Evolutionary conservation across 2,888 invertebrate genomes (phyloP).

Genomic region (Leptura quadrifasciata): DNA sequence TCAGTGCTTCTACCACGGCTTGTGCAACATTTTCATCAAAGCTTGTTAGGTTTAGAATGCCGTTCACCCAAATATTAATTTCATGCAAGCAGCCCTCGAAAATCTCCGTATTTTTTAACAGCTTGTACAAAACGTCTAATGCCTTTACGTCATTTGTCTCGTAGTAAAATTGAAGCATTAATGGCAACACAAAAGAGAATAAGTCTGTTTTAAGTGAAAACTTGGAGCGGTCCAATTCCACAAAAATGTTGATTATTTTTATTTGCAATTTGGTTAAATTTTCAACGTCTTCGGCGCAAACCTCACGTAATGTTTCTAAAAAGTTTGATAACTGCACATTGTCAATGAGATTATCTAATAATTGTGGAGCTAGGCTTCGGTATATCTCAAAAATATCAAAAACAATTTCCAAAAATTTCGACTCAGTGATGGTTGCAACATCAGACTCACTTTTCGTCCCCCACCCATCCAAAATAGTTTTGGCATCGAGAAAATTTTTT

Average conservation of each 20-base stretch:
- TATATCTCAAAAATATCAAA: slow-evolving; percentile 77
- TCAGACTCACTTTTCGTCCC: slow-evolving; percentile 54
- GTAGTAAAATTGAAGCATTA: slow-evolving; percentile 73
- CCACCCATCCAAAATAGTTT: slow-evolving; percentile 68
- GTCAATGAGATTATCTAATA: slow-evolving; percentile 70
- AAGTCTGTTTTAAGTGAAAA: slow-evolving; percentile 66
- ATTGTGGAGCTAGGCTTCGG: slow-evolving; percentile 75
- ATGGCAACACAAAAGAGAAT: slow-evolving; percentile 60
- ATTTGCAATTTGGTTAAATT: slow-evolving; percentile 65
- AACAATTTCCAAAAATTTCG: slow-evolving; percentile 69
- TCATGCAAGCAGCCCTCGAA: slow-evolving; percentile 81
- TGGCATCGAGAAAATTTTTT: slow-evolving; percentile 70
- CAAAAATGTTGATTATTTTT: slow-evolving; percentile 72
- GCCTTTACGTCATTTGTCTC: slow-evolving; percentile 68
- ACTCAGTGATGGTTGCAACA: neutral
- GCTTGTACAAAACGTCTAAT: slow-evolving; percentile 71
- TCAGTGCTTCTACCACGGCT: slow-evolving; percentile 64
- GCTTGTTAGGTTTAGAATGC: slow-evolving; percentile 63
- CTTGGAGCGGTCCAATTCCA: slow-evolving; percentile 67
- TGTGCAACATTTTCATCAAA: slow-evolving; percentile 60
- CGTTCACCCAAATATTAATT: slow-evolving; percentile 79
- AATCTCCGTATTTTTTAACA: slow-evolving; percentile 79
- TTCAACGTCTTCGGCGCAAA: slow-evolving; percentile 50
- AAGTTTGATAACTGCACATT: slow-evolving; percentile 57
- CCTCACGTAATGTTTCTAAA: slow-evolving; percentile 44